A percentile compares a stretch with the other conserved stretches of the same genome.
These are phyloP conservation scores for Theonella swinhoei DNA, from an alignment of 37 sponge, comb jelly and placozoan genomes.

Conservation along the genomic window DNA sequence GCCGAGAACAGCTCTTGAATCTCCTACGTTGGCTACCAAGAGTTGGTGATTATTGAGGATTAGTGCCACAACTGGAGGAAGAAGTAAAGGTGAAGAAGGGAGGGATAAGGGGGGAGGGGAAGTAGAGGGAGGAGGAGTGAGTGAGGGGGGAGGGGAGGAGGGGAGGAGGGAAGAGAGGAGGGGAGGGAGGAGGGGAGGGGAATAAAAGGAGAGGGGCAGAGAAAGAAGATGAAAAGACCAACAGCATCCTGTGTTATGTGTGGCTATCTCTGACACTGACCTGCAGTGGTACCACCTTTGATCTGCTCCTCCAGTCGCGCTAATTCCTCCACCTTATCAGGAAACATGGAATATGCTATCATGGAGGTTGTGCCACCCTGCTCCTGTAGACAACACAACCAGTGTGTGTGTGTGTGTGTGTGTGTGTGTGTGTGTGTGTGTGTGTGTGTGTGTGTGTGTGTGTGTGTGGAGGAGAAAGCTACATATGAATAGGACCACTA, in stretches of 20 bases:
- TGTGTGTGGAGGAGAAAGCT: too few species aligned
- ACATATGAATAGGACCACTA: too few species aligned
- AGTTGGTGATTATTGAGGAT: conserved; percentile 44
- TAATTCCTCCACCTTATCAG: conserved; percentile 56
- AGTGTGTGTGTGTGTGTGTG: background rate
- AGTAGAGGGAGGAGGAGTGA: background rate
- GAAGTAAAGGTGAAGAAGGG: background rate
- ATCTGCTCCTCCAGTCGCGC: conserved; percentile 60
- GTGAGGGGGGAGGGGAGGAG: background rate
- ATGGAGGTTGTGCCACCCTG: conserved; percentile 18
- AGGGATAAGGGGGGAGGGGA: background rate
- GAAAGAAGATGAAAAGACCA: too few species aligned
- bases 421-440: background rate
- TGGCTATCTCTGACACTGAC: background rate
- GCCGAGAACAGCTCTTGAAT: conserved; percentile 75
- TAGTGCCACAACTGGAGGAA: conserved; percentile 42
- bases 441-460: background rate
- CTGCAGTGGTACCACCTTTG: conserved; percentile 71
- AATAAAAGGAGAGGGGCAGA: too few species aligned
- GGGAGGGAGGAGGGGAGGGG: too few species aligned
- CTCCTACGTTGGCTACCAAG: conserved; percentile 91
- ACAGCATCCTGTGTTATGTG: too few species aligned
- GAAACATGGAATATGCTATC: conserved; percentile 27
- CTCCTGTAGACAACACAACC: conserved; percentile 39
- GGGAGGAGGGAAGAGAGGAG: too few species aligned